phyloP scores from a whole-genome alignment of 2,113 vertebrate genomes.

The Thunnus maccoyii region DNA sequence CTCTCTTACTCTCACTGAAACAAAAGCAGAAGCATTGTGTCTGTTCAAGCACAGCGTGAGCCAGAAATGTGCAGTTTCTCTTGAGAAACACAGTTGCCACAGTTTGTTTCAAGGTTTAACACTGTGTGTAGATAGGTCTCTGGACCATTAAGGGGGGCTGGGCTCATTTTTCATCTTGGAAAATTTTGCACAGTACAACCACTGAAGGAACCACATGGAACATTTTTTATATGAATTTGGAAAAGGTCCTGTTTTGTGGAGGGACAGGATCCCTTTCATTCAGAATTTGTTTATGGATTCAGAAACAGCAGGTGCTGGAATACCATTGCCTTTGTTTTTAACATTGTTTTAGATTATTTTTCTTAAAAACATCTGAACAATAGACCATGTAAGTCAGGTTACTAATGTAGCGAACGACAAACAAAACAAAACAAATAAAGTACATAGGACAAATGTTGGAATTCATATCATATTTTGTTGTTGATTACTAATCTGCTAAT shows the following conservation, averaged over 20 bases:
- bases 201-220: neutral
- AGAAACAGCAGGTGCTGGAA: no score
- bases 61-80: neutral
- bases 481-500: no score
- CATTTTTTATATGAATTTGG: neutral
- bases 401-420: no score
- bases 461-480: no score
- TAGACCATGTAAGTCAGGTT: no score
- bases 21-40: neutral
- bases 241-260: neutral
- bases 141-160: neutral
- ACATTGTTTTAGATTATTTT: no score
- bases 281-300: no score
- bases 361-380: no score
- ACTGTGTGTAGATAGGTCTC: neutral
- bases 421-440: no score
- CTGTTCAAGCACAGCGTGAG: neutral
- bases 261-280: no score
- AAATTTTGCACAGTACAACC: neutral
- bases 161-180: neutral
- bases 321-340: no score
- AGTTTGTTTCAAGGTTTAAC: neutral
- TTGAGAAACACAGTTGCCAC: neutral
- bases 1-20: constrained; percentile 1
- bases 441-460: no score